Evolutionary conservation across 2,113 vertebrate species (phyloP).

Genomic region (Otis tarda): DNA sequence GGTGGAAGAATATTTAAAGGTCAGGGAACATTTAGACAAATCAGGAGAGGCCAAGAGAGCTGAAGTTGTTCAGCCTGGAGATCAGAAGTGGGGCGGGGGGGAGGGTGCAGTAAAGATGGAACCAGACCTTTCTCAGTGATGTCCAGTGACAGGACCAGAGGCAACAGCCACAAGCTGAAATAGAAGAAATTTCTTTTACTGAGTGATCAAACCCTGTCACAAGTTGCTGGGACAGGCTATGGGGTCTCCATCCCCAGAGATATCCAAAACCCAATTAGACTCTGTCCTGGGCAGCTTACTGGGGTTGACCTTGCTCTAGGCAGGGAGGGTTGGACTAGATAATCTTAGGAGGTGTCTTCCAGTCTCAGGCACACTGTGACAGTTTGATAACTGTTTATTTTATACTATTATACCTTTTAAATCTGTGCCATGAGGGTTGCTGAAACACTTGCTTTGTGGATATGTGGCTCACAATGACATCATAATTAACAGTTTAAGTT

Average conservation of each 20-base stretch:
- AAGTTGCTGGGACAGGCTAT: neutral
- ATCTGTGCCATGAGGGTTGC: neutral
- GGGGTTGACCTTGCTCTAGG: neutral
- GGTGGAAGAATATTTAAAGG: neutral
- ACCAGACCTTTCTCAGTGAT: neutral
- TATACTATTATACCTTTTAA: neutral
- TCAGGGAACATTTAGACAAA: neutral
- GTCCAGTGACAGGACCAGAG: neutral
- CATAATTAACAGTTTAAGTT: neutral
- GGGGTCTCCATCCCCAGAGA: neutral
- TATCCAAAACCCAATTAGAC: rapidly evolving
- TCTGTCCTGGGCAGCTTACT: neutral
- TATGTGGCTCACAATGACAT: neutral
- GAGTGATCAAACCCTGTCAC: neutral
- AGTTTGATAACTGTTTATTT: neutral
- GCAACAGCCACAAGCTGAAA: neutral
- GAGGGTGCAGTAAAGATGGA: neutral
- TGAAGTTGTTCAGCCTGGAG: neutral
- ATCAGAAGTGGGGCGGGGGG: neutral
- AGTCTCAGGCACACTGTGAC: neutral
- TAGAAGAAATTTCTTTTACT: neutral
- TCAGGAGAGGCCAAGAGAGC: neutral
- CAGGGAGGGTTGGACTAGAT: neutral
- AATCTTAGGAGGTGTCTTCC: neutral
- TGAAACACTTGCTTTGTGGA: neutral